These are phyloP conservation scores for Phacellophora camtschatica DNA, from an alignment of 30 jellyfish, hydroid and myxozoan genomes.

Conservation along the genomic window DNA sequence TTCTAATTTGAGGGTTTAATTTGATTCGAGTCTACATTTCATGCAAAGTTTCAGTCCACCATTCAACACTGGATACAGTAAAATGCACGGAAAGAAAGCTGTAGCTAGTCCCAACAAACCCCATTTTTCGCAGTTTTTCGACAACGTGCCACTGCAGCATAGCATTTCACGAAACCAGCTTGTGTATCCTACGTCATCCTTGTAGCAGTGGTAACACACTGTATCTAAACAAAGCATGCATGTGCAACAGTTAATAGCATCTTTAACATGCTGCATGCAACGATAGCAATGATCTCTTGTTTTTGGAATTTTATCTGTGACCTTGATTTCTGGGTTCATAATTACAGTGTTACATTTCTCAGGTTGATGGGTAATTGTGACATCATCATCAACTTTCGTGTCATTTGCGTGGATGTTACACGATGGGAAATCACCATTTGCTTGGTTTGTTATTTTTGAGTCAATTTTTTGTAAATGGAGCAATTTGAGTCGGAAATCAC, in stretches of 20 bases:
- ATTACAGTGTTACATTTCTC: not conserved
- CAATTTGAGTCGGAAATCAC: not conserved
- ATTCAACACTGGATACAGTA: conserved; percentile 48
- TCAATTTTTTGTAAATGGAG: no score
- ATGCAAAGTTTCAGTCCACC: conserved; percentile 52
- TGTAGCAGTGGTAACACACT: conserved; percentile 78
- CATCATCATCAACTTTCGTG: no score
- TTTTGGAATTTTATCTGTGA: not conserved
- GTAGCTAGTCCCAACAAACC: conserved; percentile 42
- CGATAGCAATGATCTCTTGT: conserved; percentile 28
- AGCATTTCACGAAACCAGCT: conserved; percentile 55
- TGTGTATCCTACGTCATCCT: conserved; percentile 85
- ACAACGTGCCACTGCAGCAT: conserved; percentile 10
- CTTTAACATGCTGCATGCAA: conserved; percentile 20
- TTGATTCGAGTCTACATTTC: conserved; percentile 11
- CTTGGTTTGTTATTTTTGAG: no score
- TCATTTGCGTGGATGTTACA: no score
- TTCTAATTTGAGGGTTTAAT: not conserved
- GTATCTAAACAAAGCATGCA: conserved; percentile 90
- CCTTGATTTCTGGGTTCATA: not conserved
- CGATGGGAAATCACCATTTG: no score
- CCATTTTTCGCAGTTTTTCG: conserved; percentile 35
- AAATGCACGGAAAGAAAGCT: conserved; percentile 41
- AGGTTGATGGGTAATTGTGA: not conserved
- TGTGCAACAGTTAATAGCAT: conserved; percentile 67